Conservation (phyloP, 2,113 vertebrate genomes). For the Caracal caracal region DNA sequence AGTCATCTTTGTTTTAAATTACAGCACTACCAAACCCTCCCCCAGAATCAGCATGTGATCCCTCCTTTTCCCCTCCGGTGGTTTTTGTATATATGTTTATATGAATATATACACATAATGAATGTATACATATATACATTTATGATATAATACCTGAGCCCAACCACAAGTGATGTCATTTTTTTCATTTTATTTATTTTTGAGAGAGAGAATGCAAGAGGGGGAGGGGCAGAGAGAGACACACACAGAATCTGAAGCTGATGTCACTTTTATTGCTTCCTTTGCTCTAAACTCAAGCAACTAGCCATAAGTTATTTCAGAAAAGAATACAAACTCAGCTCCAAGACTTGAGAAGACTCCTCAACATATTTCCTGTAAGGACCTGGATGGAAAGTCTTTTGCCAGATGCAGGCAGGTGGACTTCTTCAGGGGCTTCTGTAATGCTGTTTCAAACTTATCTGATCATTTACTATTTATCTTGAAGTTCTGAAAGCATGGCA, state of each 20-base stretch:
- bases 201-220: too few relatives aligned
- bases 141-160: background rate
- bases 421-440: background rate
- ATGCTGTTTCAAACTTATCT: background rate
- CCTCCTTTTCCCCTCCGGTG: background rate
- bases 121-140: background rate
- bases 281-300: background rate
- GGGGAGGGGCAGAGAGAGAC: too few relatives aligned
- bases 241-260: too few relatives aligned
- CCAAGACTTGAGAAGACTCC: background rate
- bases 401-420: background rate
- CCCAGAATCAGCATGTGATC: background rate
- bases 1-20: constrained; percentile 70
- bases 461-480: constrained; percentile 18
- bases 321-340: background rate
- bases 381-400: background rate
- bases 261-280: background rate
- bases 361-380: background rate
- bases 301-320: background rate
- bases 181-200: background rate
- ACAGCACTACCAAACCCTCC: background rate
- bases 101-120: background rate
- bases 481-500: background rate
- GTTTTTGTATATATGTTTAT: background rate
- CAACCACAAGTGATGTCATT: background rate